Evolutionary conservation across 2,888 invertebrate genomes (phyloP), one percentile per base, ranked within the genome.

Genomic region (Sinohyriopsis cumingii): DNA sequence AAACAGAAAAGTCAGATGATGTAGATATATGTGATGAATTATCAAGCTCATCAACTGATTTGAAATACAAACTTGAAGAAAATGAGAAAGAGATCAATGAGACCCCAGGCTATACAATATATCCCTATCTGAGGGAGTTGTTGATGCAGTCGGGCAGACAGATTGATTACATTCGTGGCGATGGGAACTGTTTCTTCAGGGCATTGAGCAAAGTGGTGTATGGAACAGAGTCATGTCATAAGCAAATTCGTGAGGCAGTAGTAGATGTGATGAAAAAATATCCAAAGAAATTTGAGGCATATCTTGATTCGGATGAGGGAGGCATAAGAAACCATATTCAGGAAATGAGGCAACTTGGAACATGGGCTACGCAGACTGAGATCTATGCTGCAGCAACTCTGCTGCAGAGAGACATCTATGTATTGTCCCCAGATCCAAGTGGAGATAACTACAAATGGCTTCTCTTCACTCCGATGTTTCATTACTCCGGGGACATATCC

Each of bases 151-250:
- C 80, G 33, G 78, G 77, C 9, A 64, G 85, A 67, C 77, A 77
- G 68, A 75, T 86, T 55, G 86, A 86, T 68, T 80, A 79, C 72
- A 83, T 86, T 45, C 74, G 67, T 70, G 86, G 85, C 3, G 86
- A 86, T 77, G 86, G 86, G 33, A 86, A 86, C 69, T 86, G 86
- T 67, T 84, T 86, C 67, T 86, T 86, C 69, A 72, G 85, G 20
- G 84, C 85, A n/a, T 67, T 86, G 53, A 84, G 84, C 72, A 86
- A 86, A 72, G 80, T 82, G 7, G 76, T 84, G 28, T 85, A 84
- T 73, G 82, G 82, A 18, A 75, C 76, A 55, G 84, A 86, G 65
- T 72, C 74, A n/a, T 83, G 75, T 72, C 85, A 86, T 74, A 73
- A 76, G 33, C 81, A 83, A 55, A 68, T 84, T 28, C 70, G 86